phyloP scores from a whole-genome alignment of 2,797 vertebrate genomes.

The Siniperca obscura region DNA sequence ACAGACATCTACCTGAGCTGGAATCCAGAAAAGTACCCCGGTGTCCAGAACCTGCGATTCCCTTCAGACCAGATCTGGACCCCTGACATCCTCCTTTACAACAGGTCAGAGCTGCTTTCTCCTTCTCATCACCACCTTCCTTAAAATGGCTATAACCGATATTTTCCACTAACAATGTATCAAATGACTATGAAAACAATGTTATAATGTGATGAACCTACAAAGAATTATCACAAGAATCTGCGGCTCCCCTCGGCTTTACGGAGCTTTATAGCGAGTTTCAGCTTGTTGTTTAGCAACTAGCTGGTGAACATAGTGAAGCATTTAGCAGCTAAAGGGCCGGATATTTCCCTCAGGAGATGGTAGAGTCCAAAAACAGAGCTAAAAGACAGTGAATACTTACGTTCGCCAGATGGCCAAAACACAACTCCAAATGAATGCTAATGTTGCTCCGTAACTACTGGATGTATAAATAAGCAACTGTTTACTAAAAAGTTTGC shows the following conservation, averaged over 20 bases:
- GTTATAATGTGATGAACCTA: too few species aligned
- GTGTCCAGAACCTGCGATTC: constrained; percentile 92
- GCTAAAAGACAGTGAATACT: background rate
- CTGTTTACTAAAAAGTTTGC: background rate
- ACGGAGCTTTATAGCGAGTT: background rate
- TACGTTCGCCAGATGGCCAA: background rate
- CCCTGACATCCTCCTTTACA: constrained; percentile 94
- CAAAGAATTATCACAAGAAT: background rate
- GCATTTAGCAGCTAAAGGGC: background rate
- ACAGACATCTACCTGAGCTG: constrained; percentile 91
- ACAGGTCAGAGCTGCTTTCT: constrained; percentile 86
- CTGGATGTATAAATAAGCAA: too few species aligned
- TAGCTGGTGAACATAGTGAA: background rate
- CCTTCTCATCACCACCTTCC: background rate
- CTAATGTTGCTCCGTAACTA: too few species aligned
- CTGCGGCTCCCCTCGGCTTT: background rate
- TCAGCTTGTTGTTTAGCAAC: background rate
- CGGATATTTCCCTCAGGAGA: background rate
- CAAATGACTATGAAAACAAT: background rate
- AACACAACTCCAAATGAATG: too few species aligned
- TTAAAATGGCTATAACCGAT: background rate
- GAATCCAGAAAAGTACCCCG: constrained; percentile 90
- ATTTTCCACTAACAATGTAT: background rate
- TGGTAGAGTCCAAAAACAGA: background rate
- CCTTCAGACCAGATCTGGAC: constrained; percentile 93